Conservation (phyloP, 2,888 invertebrate genomes). For the Endomychus coccineus region DNA sequence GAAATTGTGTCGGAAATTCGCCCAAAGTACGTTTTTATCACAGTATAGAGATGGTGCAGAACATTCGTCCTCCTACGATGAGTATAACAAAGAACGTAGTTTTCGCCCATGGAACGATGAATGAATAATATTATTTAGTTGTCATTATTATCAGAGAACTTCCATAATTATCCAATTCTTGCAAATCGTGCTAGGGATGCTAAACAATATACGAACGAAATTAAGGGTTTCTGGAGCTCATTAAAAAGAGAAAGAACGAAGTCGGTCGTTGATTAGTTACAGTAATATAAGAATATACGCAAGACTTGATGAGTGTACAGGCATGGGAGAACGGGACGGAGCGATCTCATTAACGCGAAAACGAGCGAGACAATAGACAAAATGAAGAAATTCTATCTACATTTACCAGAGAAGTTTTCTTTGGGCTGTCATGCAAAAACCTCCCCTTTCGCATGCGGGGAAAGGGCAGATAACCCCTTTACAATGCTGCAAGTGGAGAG, state of each 20-base stretch:
- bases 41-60: too few species aligned
- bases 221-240: constrained; percentile 35
- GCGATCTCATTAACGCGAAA: constrained; percentile 30
- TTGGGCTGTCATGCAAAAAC: constrained; percentile 42
- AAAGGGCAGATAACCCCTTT: constrained; percentile 34
- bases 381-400: constrained; percentile 58
- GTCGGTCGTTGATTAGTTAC: constrained; percentile 39
- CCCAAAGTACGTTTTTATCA: too few species aligned
- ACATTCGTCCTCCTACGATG: too few species aligned
- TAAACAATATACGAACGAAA: constrained; percentile 34
- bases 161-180: too few species aligned
- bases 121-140: too few species aligned
- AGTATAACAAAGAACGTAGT: too few species aligned
- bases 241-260: constrained; percentile 38
- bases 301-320: constrained; percentile 38
- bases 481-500: constrained; percentile 37
- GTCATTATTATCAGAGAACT: too few species aligned
- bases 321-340: constrained; percentile 31
- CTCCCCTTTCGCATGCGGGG: constrained; percentile 30
- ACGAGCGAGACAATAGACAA: constrained; percentile 45
- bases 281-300: constrained; percentile 41
- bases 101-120: too few species aligned
- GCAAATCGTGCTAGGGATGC: constrained; percentile 31
- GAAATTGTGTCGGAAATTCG: too few species aligned
- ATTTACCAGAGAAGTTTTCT: constrained; percentile 47